Percentiles rank a stretch among this genome's conserved stretches.
Evolutionary conservation across 2,113 vertebrate genomes (phyloP).

Genomic region (Cacatua alba): DNA sequence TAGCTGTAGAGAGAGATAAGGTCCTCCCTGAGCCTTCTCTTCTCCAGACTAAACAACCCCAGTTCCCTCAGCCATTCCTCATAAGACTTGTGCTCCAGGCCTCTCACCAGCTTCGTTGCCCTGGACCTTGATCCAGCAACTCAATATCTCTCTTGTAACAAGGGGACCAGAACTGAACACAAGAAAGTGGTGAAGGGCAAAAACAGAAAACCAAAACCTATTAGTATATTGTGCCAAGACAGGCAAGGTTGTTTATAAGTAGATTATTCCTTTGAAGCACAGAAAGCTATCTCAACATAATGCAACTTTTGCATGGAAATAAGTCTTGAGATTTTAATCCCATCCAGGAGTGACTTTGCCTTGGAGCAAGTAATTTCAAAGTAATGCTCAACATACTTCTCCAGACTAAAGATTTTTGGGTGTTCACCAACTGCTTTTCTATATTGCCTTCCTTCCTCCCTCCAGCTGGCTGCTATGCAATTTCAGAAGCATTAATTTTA

Average conservation of each 20-base stretch:
- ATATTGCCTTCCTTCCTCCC: background rate
- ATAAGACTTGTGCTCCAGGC: background rate
- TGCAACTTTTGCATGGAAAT: background rate
- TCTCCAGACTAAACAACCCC: background rate
- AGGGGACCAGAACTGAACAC: background rate
- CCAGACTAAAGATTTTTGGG: background rate
- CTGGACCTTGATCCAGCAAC: background rate
- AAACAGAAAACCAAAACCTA: background rate
- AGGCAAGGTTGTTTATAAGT: background rate
- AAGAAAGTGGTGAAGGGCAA: background rate
- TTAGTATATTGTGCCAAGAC: background rate
- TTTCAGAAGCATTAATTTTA: constrained; percentile 4
- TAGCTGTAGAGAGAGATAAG: background rate
- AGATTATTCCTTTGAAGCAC: background rate
- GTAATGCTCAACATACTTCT: background rate
- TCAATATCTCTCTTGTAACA: background rate
- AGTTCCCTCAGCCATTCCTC: background rate
- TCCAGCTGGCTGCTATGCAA: background rate
- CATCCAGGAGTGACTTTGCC: background rate
- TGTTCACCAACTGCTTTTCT: background rate
- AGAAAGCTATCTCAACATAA: background rate
- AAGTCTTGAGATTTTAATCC: background rate
- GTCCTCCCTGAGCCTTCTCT: background rate
- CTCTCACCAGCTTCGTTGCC: background rate
- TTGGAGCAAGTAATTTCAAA: background rate